Percentiles rank a stretch among this genome's conserved stretches.
phyloP scores from a whole-genome alignment of 2,797 vertebrate species.

The Liasis olivaceus region DNA sequence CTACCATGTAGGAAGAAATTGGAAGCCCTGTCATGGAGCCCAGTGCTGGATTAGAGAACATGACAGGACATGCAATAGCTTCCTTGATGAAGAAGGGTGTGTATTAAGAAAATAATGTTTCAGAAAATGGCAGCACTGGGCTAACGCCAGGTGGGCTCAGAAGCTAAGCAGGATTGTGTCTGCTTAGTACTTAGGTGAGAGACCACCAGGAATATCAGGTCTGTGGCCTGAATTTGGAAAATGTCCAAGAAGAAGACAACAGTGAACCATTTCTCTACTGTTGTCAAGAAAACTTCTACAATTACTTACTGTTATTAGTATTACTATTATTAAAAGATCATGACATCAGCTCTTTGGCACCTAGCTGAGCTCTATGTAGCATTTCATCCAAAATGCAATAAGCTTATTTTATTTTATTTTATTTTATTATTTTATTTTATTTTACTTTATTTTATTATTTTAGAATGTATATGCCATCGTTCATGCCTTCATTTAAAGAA shows the following conservation, averaged over 20 bases:
- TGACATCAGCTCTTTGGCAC: background rate
- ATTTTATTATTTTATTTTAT: background rate
- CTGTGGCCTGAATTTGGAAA: background rate
- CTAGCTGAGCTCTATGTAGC: background rate
- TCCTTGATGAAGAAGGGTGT: background rate
- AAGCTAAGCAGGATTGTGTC: background rate
- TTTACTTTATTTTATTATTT: background rate
- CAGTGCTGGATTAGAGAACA: background rate
- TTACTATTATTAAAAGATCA: background rate
- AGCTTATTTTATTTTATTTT: background rate
- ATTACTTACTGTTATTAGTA: background rate
- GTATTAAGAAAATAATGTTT: background rate
- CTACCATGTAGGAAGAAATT: rapidly evolving
- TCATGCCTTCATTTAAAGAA: background rate
- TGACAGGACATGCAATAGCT: background rate
- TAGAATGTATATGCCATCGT: background rate
- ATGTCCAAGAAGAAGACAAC: background rate
- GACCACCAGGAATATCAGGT: background rate
- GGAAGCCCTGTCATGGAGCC: no score
- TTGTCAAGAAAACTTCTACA: background rate
- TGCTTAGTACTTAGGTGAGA: background rate
- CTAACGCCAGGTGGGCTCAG: background rate
- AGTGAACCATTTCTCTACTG: background rate
- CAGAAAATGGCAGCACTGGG: background rate
- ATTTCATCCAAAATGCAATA: background rate